Conservation (phyloP, 1,140 invertebrate genomes). For the Heliothis virescens region DNA sequence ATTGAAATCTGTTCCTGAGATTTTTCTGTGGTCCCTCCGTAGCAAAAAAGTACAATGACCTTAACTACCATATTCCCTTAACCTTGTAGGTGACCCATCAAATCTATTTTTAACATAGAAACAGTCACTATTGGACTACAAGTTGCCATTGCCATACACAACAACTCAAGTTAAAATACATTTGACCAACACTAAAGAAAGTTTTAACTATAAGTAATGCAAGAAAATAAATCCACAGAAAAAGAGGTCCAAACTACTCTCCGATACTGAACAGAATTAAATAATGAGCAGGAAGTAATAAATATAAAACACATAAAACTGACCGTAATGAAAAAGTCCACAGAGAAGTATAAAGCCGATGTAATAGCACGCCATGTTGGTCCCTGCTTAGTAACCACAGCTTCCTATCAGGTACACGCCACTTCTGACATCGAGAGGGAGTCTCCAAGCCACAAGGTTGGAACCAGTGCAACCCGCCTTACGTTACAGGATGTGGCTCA, state of each 20-base stretch:
- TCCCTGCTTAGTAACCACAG: constrained; percentile 33
- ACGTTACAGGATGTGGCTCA: constrained; percentile 61
- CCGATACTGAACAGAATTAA: constrained; percentile 6
- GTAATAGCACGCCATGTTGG: constrained; percentile 53
- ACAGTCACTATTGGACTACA: not conserved
- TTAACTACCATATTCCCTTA: not conserved
- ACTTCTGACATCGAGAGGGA: constrained; percentile 24
- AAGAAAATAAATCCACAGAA: no score
- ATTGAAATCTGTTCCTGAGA: no score
- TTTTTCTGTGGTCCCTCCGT: not conserved
- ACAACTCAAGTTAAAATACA: no score
- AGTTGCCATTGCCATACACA: no score
- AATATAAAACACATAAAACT: constrained; percentile 54
- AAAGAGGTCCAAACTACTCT: not conserved
- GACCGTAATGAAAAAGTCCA: constrained; percentile 68
- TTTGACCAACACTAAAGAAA: no score
- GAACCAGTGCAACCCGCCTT: constrained; percentile 36
- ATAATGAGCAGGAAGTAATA: constrained; percentile 34
- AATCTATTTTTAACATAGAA: not conserved
- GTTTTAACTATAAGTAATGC: no score
- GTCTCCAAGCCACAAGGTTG: constrained; percentile 19
- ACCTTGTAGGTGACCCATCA: not conserved
- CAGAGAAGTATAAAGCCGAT: constrained; percentile 62
- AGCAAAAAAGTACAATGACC: not conserved
- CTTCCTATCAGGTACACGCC: constrained; percentile 28